phyloP scores from a whole-genome alignment of 2,888 invertebrate genomes.

The Dimorphilus gyrociliatus region DNA sequence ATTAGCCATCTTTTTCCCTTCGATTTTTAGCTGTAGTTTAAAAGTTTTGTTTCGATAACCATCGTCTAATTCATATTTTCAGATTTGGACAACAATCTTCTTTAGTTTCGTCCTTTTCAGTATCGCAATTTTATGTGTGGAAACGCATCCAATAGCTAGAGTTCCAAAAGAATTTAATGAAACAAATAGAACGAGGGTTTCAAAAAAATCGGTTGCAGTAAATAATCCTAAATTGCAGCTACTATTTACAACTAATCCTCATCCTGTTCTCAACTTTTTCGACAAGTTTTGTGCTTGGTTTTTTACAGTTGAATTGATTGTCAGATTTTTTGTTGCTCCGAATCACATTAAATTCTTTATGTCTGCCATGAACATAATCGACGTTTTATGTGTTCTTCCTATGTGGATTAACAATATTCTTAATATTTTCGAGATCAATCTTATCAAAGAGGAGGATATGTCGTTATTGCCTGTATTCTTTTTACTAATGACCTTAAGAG shows the following conservation, averaged over 20 bases:
- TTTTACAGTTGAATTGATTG: constrained; percentile 15
- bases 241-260: constrained; percentile 8
- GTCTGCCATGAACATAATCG: constrained; percentile 13
- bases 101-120: no score
- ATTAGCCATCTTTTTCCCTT: no score
- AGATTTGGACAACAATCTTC: no score
- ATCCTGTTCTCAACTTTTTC: constrained; percentile 9
- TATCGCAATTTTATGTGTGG: no score
- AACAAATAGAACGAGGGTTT: no score
- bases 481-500: constrained; percentile 11
- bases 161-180: not conserved
- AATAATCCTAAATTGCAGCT: constrained; percentile 8
- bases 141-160: not conserved
- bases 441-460: no score
- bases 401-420: constrained; percentile 11
- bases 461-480: constrained; percentile 11
- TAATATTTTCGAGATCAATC: no score
- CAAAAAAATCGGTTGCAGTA: not conserved
- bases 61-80: no score
- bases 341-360: constrained; percentile 9
- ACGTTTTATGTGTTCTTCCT: constrained; percentile 10
- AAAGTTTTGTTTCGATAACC: no score
- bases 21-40: no score
- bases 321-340: constrained; percentile 14
- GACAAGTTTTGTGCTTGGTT: constrained; percentile 12